A percentile compares a stretch with the other conserved stretches of the same genome.
Evolutionary conservation across 2,888 invertebrate genomes (phyloP).

Genomic region (Troglohyphantes excavatus): DNA sequence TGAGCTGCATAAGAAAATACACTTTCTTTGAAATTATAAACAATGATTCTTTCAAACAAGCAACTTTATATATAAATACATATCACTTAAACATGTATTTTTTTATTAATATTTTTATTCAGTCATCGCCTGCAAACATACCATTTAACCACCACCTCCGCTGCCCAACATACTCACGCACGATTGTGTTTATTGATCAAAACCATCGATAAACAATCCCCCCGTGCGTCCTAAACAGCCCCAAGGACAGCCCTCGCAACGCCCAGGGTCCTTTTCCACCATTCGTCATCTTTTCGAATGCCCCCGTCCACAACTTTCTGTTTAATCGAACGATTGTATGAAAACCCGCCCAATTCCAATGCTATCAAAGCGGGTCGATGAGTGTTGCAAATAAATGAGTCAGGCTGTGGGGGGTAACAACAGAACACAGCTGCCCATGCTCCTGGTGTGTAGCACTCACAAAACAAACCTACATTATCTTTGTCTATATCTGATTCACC

Average conservation of each 20-base stretch:
- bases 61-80: too few species aligned
- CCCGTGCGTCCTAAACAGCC: constrained; percentile 10
- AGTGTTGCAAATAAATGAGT: constrained; percentile 54
- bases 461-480: background rate
- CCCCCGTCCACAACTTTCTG: constrained; percentile 1
- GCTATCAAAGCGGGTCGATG: constrained; percentile 52
- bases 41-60: too few species aligned
- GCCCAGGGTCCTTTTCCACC: constrained; percentile 44
- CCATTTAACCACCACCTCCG: background rate
- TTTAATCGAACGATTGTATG: constrained; percentile 72
- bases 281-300: constrained; percentile 30
- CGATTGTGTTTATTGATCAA: constrained; percentile 37
- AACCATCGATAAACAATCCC: constrained; percentile 27
- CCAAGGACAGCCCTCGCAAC: background rate
- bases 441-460: background rate
- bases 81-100: too few species aligned
- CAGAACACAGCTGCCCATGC: constrained; percentile 41
- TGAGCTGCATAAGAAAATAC: too few species aligned
- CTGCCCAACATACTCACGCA: background rate
- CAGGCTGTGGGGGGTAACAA: constrained; percentile 10
- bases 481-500: constrained; percentile 54
- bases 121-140: background rate
- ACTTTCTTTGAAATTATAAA: too few species aligned
- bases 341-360: constrained; percentile 57
- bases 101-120: too few species aligned